Evolutionary conservation across 1,140 invertebrate species (phyloP), one percentile per base, ranked within the genome.

Genomic region (Drosophila serrata): DNA sequence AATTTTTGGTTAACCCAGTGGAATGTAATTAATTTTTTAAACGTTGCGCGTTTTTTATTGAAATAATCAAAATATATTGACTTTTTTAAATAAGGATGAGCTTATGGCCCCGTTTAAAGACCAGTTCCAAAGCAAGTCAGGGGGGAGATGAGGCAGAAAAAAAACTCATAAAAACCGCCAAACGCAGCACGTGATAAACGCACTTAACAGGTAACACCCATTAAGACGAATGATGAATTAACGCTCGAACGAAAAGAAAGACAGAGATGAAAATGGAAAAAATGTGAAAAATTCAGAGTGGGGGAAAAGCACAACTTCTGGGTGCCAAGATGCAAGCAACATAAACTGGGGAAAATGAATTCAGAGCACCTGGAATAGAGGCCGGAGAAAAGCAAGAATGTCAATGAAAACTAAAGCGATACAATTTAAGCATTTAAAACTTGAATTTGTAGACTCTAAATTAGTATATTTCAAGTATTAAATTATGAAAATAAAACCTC

Each of bases 191-290:
- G 82, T 86, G 82, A 86, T 86, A 81, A 82, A 82, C 82, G 75
- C 82, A 75, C 62, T 87, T 86, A 86, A 81, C 82, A 86, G 82
- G 82, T 79, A 79, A 82, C 65, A 61, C 82, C 81, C 82, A 81
- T 86, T 86, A 81, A 74, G 59, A 43, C 29, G 65, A 70, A 79
- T 86, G 82, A 86, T 86, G 82, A 81, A 79, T 81, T 86, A 75
- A 17, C 13, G 1, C 24, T 29, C 4, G 6, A n/a, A 33, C 15
- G 40, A 64, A 29, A 39, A 11, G 15, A 24, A 39, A 45, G n/a
- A 12, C 39, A 43, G 12, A 22, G 27, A 49, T 24, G 24, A 15
- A 46, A 7, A 19, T 12, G 8, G 17, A 45, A 45, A 22, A 45
- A 37, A 29, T 37, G 31, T 24, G 39, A 56, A 57, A 39, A 27